Base-by-base conservation (phyloP, 2,888 invertebrate genomes). In the Ypsolopha scabrella region DNA sequence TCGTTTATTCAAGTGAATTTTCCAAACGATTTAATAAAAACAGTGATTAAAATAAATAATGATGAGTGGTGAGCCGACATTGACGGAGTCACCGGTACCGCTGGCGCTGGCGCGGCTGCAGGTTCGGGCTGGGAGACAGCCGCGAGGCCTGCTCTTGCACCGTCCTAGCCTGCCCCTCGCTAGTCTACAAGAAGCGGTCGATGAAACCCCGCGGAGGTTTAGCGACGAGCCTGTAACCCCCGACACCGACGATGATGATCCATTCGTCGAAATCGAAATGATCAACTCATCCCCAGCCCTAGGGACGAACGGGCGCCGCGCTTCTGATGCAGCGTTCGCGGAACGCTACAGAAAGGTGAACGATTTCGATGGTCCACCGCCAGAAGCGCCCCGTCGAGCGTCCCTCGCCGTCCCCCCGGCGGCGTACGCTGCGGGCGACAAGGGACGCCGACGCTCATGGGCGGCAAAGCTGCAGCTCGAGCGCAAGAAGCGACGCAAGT, bases 401-500 rank as follows among this genome's bases (percentile, higher is more conserved):
- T 85, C 85, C 50, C 65, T 87, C 55, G 83, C 86, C 53, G 80
- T 82, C 50, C 75, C 81, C 54, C 68, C 72, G 48, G 72, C 65
- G 54, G 75, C 69, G 36, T 75, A 68, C 59, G 73, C 73, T 47
- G 65, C 76, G 44, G 69, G 67, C 57, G 87, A 87, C 61, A 89
- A 89, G 62, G 88, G 89, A 10, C 83, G 90, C n/a, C 71, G 90
- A 55, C 90, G 90, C 60, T 90, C 90, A 6, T 90, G 90, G 91
- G 90, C 86, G 50, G 86, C 80, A 33, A 75, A 80, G 52, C 72
- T 87, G 59, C 88, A 85, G 68, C 76, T 86, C 59, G 88, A 88
- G 62, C 82, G 87, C 56, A 83, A 85, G 62, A 85, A 87, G 65
- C 71, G 90, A 53, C 80, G 89, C 60, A 90, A 89, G 68, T 89